phyloP scores from a whole-genome alignment of 2,888 invertebrate genomes.

The Steinernema carpocapsae region DNA sequence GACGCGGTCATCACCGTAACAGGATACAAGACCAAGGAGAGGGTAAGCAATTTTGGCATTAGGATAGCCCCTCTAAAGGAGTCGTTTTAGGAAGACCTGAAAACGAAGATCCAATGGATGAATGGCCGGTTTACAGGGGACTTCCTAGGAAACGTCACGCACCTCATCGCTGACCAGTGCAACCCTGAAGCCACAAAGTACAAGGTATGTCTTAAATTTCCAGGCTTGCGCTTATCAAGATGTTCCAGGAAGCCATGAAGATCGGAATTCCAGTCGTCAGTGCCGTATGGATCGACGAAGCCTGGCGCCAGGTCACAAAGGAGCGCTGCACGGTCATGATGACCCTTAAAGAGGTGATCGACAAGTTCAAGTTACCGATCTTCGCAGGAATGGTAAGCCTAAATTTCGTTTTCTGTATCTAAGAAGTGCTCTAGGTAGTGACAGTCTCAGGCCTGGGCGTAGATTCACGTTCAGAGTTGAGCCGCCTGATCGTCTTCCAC shows the following conservation, averaged over 20 bases:
- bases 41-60: slow-evolving; percentile 32
- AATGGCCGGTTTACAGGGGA: slow-evolving; percentile 42
- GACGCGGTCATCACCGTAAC: slow-evolving; percentile 48
- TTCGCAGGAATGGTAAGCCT: slow-evolving; percentile 44
- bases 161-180: slow-evolving; percentile 50
- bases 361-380: slow-evolving; percentile 41
- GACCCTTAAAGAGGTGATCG: slow-evolving; percentile 36
- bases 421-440: slow-evolving; percentile 44
- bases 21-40: slow-evolving; percentile 36
- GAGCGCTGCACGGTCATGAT: not conserved
- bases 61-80: not conserved
- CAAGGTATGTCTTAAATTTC: slow-evolving; percentile 13
- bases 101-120: slow-evolving; percentile 49
- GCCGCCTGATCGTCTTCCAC: slow-evolving; percentile 50
- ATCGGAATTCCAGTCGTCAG: slow-evolving; percentile 39
- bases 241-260: slow-evolving; percentile 25
- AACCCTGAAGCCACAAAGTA: slow-evolving; percentile 50
- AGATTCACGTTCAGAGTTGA: slow-evolving; percentile 47
- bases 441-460: slow-evolving; percentile 50
- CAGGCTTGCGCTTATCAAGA: too few relatives aligned
- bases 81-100: slow-evolving; percentile 39
- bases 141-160: slow-evolving; percentile 47
- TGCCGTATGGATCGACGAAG: slow-evolving; percentile 44
- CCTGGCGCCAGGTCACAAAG: slow-evolving; percentile 40
- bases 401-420: not conserved